Evolutionary conservation across 2,797 vertebrate species (phyloP).

Genomic region (Apogon hyalosoma): DNA sequence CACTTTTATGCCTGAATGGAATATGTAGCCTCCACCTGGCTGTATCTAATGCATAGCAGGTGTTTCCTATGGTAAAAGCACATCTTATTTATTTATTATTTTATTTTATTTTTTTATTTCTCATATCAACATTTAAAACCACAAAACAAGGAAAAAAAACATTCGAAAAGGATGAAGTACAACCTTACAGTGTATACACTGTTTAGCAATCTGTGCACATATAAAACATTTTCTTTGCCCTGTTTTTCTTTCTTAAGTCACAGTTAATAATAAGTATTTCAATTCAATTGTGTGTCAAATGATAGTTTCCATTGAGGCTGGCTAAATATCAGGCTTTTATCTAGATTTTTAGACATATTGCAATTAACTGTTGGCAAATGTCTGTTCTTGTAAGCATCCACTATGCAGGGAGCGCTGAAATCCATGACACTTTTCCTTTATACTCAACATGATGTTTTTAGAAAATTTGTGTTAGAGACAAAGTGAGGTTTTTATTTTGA

Average conservation of each 20-base stretch:
- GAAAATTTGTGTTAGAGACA: constrained; percentile 19
- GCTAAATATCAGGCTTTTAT: constrained; percentile 44
- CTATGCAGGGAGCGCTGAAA: constrained; percentile 49
- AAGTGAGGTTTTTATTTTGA: constrained; percentile 4
- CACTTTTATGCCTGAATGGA: constrained; percentile 38
- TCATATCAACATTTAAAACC: no score
- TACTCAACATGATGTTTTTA: constrained; percentile 10
- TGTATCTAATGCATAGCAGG: constrained; percentile 56
- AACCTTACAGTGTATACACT: neutral
- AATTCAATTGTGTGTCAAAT: constrained; percentile 50
- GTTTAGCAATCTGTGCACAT: constrained; percentile 6
- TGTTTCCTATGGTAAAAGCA: constrained; percentile 32
- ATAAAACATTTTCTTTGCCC: constrained; percentile 10
- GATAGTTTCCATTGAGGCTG: constrained; percentile 65
- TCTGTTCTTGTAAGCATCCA: constrained; percentile 52
- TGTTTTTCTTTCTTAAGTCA: constrained; percentile 54
- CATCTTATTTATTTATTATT: neutral
- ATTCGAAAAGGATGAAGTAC: no score
- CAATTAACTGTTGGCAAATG: constrained; percentile 55
- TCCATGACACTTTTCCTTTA: constrained; percentile 46
- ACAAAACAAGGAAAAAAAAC: no score
- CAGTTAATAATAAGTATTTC: constrained; percentile 52
- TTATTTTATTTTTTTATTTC: no score
- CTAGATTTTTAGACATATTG: constrained; percentile 37
- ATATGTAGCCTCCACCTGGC: constrained; percentile 71